phyloP scores from a whole-genome alignment of 2,888 invertebrate genomes.

The Epinotia nisella region DNA sequence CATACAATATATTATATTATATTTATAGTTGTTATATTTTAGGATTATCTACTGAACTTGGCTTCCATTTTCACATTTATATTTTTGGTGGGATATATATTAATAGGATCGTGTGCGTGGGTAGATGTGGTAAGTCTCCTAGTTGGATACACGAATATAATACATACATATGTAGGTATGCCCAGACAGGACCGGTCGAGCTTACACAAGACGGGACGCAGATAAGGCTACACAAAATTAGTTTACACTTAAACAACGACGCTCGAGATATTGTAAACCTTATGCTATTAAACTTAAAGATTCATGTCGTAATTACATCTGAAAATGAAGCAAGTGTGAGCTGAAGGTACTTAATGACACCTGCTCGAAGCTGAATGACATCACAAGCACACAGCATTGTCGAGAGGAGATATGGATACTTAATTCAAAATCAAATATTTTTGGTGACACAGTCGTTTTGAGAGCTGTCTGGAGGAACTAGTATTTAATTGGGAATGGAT shows the following conservation, averaged over 20 bases:
- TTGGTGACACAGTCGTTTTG: constrained; percentile 61
- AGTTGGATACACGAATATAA: constrained; percentile 50
- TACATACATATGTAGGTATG: constrained; percentile 48
- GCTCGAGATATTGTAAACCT: constrained; percentile 46
- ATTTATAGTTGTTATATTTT: too few species aligned
- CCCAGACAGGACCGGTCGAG: constrained; percentile 59
- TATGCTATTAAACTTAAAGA: background rate
- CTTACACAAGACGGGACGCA: constrained; percentile 68
- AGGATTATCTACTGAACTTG: too few species aligned
- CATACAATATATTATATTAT: too few species aligned
- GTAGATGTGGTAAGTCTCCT: constrained; percentile 50
- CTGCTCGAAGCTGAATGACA: constrained; percentile 67
- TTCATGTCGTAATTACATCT: background rate
- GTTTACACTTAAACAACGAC: constrained; percentile 6
- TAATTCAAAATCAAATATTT: constrained; percentile 67
- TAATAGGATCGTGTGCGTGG: background rate
- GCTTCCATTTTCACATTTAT: too few species aligned
- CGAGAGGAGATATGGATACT: constrained; percentile 68
- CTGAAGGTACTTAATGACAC: constrained; percentile 72
- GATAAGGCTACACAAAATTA: constrained; percentile 59
- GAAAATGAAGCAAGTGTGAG: constrained; percentile 49
- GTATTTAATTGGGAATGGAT: constrained; percentile 41
- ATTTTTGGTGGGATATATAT: too few species aligned
- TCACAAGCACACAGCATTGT: constrained; percentile 73
- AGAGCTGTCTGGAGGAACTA: constrained; percentile 48